Percentiles rank a stretch among this genome's conserved stretches.
Evolutionary conservation across 2,113 vertebrate species (phyloP).

Genomic region (Glaucidium brasilianum): DNA sequence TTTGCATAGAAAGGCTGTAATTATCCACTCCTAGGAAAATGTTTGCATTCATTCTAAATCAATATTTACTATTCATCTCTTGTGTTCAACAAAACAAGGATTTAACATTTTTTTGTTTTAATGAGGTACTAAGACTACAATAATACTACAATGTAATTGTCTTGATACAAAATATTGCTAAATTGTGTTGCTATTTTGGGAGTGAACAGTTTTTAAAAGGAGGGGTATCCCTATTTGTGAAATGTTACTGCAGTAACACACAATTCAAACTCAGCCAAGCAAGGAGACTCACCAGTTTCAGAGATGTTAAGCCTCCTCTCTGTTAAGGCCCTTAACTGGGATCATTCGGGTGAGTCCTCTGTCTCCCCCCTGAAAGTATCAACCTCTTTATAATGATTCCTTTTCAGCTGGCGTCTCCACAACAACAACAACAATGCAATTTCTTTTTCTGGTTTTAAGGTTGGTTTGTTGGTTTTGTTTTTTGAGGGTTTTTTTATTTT

Average conservation of each 20-base stretch:
- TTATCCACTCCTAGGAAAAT: slow-evolving; percentile 89
- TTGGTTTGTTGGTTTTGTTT: neutral
- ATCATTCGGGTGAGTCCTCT: slow-evolving; percentile 73
- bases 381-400: slow-evolving; percentile 62
- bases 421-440: neutral
- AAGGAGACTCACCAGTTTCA: slow-evolving; percentile 67
- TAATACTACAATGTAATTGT: slow-evolving; percentile 80
- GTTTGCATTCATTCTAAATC: slow-evolving; percentile 90
- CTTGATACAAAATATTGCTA: slow-evolving; percentile 78
- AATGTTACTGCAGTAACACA: slow-evolving; percentile 69
- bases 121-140: slow-evolving; percentile 80
- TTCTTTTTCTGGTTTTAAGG: slow-evolving; percentile 11
- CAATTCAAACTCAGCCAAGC: slow-evolving; percentile 74
- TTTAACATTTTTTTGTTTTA: slow-evolving; percentile 82
- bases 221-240: slow-evolving; percentile 72
- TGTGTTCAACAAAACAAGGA: slow-evolving; percentile 82
- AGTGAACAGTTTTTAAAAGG: slow-evolving; percentile 61
- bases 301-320: slow-evolving; percentile 60
- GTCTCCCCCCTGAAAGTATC: slow-evolving; percentile 23
- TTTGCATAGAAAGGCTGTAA: slow-evolving; percentile 87
- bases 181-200: slow-evolving; percentile 74
- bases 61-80: slow-evolving; percentile 89
- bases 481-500: neutral
- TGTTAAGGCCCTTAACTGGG: slow-evolving; percentile 73
- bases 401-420: slow-evolving; percentile 48